Conservation (phyloP, 2,113 vertebrate species). For the cattle (Bos taurus) region DNA sequence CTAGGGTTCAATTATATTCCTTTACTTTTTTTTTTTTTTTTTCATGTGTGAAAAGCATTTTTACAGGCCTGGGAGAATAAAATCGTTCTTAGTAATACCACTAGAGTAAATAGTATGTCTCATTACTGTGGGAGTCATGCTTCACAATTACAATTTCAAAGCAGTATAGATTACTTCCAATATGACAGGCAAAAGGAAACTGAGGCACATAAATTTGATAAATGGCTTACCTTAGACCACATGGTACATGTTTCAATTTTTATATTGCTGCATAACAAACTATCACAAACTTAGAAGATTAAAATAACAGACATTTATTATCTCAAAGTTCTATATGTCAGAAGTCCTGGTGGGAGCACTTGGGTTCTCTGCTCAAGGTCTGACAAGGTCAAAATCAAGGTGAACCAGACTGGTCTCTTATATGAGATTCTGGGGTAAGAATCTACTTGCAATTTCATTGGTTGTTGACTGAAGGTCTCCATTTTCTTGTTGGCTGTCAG, state of each 20-base stretch:
- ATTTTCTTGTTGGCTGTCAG: background rate
- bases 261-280: background rate
- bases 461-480: background rate
- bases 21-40: background rate
- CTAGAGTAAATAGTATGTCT: background rate
- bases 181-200: background rate
- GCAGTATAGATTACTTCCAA: background rate
- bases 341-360: background rate
- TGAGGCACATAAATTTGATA: background rate
- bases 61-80: background rate
- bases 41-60: background rate
- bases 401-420: background rate
- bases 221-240: background rate
- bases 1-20: background rate
- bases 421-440: background rate
- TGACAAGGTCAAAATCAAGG: background rate
- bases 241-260: background rate
- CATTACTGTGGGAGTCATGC: background rate
- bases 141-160: slow-evolving; percentile 7
- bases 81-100: background rate
- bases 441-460: background rate
- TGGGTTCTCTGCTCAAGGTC: background rate
- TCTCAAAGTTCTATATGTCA: background rate
- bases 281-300: background rate
- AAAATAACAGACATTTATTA: background rate